Evolutionary conservation across 2,113 vertebrate genomes (phyloP).

Genomic region (Chaetodon auriga): DNA sequence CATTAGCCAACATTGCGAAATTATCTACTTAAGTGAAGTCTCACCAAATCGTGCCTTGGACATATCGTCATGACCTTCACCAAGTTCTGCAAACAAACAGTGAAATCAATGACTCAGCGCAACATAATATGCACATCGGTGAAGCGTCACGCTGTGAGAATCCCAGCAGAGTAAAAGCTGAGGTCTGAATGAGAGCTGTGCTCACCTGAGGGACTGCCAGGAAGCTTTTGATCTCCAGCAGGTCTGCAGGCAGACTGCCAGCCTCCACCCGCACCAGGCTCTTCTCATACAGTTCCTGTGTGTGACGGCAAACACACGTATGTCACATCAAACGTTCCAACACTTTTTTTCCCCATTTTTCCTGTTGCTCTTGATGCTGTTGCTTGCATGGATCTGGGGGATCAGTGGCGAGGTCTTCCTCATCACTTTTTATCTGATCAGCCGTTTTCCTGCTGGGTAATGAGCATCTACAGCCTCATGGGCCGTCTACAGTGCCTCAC

Average conservation of each 20-base stretch:
- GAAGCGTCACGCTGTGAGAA: not conserved
- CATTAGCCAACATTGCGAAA: not conserved
- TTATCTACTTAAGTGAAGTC: conserved; percentile 35
- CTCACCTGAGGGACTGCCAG: conserved; percentile 91
- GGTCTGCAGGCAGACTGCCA: conserved; percentile 86
- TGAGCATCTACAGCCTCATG: not conserved
- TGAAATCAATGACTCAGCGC: not conserved
- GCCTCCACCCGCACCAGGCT: conserved; percentile 90
- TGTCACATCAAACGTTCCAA: not conserved
- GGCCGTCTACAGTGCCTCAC: not conserved
- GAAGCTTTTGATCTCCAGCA: conserved; percentile 91
- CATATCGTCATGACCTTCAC: conserved; percentile 95
- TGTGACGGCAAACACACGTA: conserved; percentile 13
- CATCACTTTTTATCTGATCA: not conserved
- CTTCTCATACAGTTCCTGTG: conserved; percentile 94
- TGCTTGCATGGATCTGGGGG: not conserved
- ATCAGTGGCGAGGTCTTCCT: too few relatives aligned
- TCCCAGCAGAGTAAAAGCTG: not conserved
- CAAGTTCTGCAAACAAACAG: conserved; percentile 85
- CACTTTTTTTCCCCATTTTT: not conserved
- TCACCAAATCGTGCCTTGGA: conserved; percentile 90
- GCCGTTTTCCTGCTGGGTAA: not conserved
- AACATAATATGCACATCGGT: not conserved
- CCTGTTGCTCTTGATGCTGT: not conserved
- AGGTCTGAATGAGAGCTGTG: not conserved